Evolutionary conservation across 2,888 invertebrate genomes (phyloP).

Genomic region (Leptarthrus brevirostris): DNA sequence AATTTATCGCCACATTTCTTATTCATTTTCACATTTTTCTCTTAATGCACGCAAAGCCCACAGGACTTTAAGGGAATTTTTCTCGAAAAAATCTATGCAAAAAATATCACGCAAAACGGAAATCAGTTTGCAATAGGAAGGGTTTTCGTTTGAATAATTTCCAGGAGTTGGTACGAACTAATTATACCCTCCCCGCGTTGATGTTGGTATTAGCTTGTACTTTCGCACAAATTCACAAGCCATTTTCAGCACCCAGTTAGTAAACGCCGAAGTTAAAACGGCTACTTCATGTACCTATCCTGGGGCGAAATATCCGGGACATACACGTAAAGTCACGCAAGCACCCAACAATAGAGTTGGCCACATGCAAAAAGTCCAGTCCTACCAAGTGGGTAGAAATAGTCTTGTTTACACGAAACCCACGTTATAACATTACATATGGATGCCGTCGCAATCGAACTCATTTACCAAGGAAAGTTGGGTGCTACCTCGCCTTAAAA

Average conservation of each 20-base stretch:
- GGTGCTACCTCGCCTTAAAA: background rate
- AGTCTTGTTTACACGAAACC: slow-evolving; percentile 35
- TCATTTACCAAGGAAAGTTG: background rate
- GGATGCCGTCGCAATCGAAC: background rate
- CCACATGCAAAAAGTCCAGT: background rate
- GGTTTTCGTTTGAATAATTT: background rate
- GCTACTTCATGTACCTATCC: background rate
- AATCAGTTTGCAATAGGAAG: slow-evolving; percentile 22
- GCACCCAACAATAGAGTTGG: slow-evolving; percentile 1
- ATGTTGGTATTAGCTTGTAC: background rate
- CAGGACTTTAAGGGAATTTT: background rate
- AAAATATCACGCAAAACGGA: slow-evolving; percentile 28
- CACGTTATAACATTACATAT: background rate
- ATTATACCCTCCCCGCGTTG: slow-evolving; percentile 1
- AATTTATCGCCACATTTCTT: slow-evolving; percentile 30
- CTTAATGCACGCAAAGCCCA: slow-evolving; percentile 30
- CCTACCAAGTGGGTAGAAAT: slow-evolving; percentile 17
- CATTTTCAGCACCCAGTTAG: slow-evolving; percentile 9
- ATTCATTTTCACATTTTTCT: slow-evolving; percentile 14
- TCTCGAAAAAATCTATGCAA: background rate
- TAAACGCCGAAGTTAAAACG: background rate
- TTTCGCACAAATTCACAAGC: background rate
- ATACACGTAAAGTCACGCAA: slow-evolving; percentile 20
- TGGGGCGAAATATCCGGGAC: background rate
- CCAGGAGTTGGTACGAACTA: background rate